Base-by-base conservation (phyloP, 2,113 vertebrate genomes). In the Atrichornis clamosus region DNA sequence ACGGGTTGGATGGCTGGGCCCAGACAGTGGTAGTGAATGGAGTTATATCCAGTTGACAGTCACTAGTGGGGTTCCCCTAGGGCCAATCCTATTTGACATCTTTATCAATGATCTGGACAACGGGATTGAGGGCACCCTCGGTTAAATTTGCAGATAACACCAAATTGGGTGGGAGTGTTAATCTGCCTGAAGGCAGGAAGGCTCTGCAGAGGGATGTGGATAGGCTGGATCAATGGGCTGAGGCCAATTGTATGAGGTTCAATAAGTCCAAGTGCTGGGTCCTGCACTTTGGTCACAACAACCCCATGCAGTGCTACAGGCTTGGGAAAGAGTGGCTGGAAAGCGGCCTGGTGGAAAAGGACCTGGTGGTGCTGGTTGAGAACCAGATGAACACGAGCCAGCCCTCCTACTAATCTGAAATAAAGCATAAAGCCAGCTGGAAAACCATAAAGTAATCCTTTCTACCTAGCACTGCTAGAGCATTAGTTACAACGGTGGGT, bases 301-400 rank as follows among this genome's bases (percentile, higher is more conserved):
- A 41, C 16, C 20, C 16, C 20, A 28, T 18, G 16, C 7, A 42
- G 30, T 26, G 17, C 13, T 19, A 21, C 15, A 35, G 30, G 24
- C 21, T 37, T 0, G 0, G 17, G 35, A 26, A 67, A 60, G 59
- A n/a, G 65, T 9, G 11, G 22, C 16, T 68, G 55, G 23, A 62
- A 62, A 44, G 23, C 27, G 56, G 35, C 20, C 15, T 6, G 8
- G 6, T 5, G 4, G 41, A 37, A 68, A 68, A 86, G 15, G 62
- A 74, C 32, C 32, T 42, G 41, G 22, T 7, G 3, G 3, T 33
- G 26, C 13, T 49, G 15, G 12, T 8, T 35, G 41, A 47, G n/a
- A 73, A 46, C 20, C 18, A 30, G 8, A 32, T 27, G 17, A 73
- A 47, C 3, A 20, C 17, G 3, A 83, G 27, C 41, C 32, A 67